Percentiles rank a stretch among this genome's conserved stretches.
These are phyloP conservation scores for Orius laevigatus DNA, from an alignment of 1,140 invertebrate genomes.

Conservation along the genomic window DNA sequence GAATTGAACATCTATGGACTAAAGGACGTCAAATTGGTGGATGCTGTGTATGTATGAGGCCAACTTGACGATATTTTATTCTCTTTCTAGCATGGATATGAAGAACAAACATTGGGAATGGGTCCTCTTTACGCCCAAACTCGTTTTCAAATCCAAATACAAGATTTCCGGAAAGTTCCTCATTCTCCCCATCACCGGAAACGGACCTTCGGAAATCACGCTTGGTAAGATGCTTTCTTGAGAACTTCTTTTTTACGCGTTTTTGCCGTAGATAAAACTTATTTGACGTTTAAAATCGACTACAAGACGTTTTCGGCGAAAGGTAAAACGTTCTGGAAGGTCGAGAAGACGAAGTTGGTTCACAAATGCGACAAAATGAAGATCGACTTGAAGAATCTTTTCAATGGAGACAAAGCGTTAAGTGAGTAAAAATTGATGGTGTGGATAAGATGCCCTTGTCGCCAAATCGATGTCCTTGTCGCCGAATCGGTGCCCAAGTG, in stretches of 20 bases:
- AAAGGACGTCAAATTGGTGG: too few relatives aligned
- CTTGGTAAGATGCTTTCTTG: conserved; percentile 32
- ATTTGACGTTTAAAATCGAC: not conserved
- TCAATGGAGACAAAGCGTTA: conserved; percentile 20
- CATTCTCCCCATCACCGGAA: conserved; percentile 46
- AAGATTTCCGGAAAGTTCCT: conserved; percentile 47
- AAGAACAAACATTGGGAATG: conserved; percentile 19
- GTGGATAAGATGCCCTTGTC: too few relatives aligned
- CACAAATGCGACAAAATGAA: conserved; percentile 10
- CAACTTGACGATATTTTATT: too few relatives aligned
- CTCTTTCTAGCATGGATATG: conserved; percentile 17
- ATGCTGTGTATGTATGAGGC: too few relatives aligned
- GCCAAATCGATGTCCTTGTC: too few relatives aligned
- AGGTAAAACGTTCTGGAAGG: conserved; percentile 14
- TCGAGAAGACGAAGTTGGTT: conserved; percentile 6
- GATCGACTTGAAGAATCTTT: conserved; percentile 18
- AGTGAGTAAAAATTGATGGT: conserved; percentile 14
- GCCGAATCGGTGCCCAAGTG: too few relatives aligned
- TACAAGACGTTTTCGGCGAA: conserved; percentile 11
- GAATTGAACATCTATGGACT: too few relatives aligned
- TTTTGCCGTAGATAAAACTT: not conserved
- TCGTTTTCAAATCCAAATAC: conserved; percentile 37
- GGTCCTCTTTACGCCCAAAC: conserved; percentile 26
- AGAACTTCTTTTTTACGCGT: not conserved
- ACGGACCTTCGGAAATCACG: conserved; percentile 47